Percentiles rank a stretch among this genome's conserved stretches.
Evolutionary conservation across 2,113 vertebrate genomes (phyloP).

Genomic region (Paralichthys olivaceus): DNA sequence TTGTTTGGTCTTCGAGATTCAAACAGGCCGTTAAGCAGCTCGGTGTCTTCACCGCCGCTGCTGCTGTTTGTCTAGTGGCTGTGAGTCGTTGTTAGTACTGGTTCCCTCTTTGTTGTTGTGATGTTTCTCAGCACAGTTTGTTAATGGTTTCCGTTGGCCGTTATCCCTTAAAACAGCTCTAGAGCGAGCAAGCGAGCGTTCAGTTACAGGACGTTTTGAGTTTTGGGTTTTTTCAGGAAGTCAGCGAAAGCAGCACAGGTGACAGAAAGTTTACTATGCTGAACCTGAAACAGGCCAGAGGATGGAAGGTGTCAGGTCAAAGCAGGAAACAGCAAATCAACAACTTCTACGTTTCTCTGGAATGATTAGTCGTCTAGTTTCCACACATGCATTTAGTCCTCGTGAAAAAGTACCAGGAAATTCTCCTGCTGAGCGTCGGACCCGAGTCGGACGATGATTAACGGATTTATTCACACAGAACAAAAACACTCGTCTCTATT

Average conservation of each 20-base stretch:
- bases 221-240: slow-evolving; percentile 83
- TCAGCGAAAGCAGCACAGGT: slow-evolving; percentile 97
- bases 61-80: slow-evolving; percentile 76
- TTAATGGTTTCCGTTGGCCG: slow-evolving; percentile 89
- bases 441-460: background rate
- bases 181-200: slow-evolving; percentile 92
- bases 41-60: slow-evolving; percentile 80
- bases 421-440: background rate
- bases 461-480: too few relatives aligned
- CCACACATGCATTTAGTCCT: background rate
- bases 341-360: slow-evolving; percentile 4
- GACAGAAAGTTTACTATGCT: slow-evolving; percentile 93
- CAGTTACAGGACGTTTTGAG: slow-evolving; percentile 86
- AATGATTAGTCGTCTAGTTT: slow-evolving; percentile 14
- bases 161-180: slow-evolving; percentile 90
- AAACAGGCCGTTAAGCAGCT: slow-evolving; percentile 80
- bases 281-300: slow-evolving; percentile 98
- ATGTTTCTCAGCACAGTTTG: slow-evolving; percentile 85
- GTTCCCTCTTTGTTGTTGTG: slow-evolving; percentile 72
- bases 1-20: slow-evolving; percentile 84
- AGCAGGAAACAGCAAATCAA: slow-evolving; percentile 15
- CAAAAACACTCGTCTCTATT: too few relatives aligned
- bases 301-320: slow-evolving; percentile 81
- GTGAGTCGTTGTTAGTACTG: slow-evolving; percentile 89
- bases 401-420: background rate